Percentiles rank a stretch among this genome's conserved stretches.
Evolutionary conservation across 2,888 invertebrate genomes (phyloP).

Genomic region (Oegoconia quadripuncta): DNA sequence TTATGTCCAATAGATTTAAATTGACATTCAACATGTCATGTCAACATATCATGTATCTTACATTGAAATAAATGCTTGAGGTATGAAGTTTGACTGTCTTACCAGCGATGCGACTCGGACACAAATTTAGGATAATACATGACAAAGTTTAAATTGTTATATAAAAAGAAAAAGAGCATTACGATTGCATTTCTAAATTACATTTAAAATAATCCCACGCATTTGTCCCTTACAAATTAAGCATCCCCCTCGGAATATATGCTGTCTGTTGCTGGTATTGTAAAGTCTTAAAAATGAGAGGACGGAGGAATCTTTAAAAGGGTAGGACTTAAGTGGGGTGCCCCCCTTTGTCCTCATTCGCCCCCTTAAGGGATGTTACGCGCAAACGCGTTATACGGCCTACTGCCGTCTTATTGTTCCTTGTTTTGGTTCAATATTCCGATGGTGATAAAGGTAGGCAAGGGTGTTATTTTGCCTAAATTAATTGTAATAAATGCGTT

Average conservation of each 20-base stretch:
- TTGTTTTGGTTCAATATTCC: slow-evolving; percentile 72
- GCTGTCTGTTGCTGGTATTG: slow-evolving; percentile 70
- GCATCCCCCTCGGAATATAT: slow-evolving; percentile 51
- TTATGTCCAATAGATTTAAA: too few species aligned
- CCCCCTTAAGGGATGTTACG: slow-evolving; percentile 46
- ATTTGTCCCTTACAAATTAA: slow-evolving; percentile 56
- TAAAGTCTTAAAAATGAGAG: slow-evolving; percentile 79
- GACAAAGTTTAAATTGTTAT: too few species aligned
- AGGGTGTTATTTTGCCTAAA: slow-evolving; percentile 58
- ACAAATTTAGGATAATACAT: too few species aligned
- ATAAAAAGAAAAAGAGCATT: too few species aligned
- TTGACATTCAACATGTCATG: too few species aligned
- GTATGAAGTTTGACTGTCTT: too few species aligned
- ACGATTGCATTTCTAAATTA: too few species aligned
- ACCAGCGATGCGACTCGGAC: too few species aligned
- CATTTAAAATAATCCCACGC: slow-evolving; percentile 30
- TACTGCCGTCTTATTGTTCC: slow-evolving; percentile 68
- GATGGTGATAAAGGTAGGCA: slow-evolving; percentile 64
- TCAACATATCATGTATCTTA: too few species aligned
- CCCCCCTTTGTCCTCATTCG: slow-evolving; percentile 45
- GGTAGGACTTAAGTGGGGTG: slow-evolving; percentile 73
- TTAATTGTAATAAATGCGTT: slow-evolving; percentile 31
- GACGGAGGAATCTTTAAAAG: slow-evolving; percentile 77
- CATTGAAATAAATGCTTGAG: too few species aligned
- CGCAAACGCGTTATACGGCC: slow-evolving; percentile 70